Evolutionary conservation across 2,113 vertebrate species (phyloP), one percentile per base, ranked within the genome.

Genomic region (Etheostoma spectabile): DNA sequence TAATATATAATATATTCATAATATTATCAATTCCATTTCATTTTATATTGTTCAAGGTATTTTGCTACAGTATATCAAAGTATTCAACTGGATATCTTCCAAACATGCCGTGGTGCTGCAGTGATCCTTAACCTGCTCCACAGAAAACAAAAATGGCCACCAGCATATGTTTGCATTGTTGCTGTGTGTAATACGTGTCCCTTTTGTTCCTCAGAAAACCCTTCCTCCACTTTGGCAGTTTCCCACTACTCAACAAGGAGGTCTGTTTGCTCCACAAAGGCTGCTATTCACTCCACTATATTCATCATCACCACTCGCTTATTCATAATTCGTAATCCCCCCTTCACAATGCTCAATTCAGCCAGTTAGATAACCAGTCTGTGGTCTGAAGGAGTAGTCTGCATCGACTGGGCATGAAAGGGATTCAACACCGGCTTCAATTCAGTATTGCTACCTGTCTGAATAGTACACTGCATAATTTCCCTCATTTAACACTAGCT

Each of bases 311-410:
- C 77, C 74, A 83, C 69, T 92, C 57, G 53, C 78, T 89, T 89
- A 91, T 94, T 94, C 91, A 93, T 89, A 89, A 93, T 85, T 91
- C 46, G 56, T 88, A 80, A 89, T 84, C 73, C 71, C 27, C 51
- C 38, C 53, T 11, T 66, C 73, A 93, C 86, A 93, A 86, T 85
- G 88, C 56, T 79, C 73, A 81, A 84, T 91, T 92, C 88, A 89
- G 80, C 53, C 56, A 52, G 84, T 90, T 83, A 71, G 86, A 88
- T 80, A 85, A 87, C 79, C 42, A 24, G 85, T 38, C 73, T 67
- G 82, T 66, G 74, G 22, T 83, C 62, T 85, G 80, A 74, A 65
- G 80, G 59, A 71, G 71, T 52, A 61, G 75, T 82, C 78, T 62
- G 46, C 53, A 66, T 63, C 27, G 49, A 78, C 57, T 0, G 33